Evolutionary conservation across 2,113 vertebrate species (phyloP).

Genomic region (Psittacara wagleri): DNA sequence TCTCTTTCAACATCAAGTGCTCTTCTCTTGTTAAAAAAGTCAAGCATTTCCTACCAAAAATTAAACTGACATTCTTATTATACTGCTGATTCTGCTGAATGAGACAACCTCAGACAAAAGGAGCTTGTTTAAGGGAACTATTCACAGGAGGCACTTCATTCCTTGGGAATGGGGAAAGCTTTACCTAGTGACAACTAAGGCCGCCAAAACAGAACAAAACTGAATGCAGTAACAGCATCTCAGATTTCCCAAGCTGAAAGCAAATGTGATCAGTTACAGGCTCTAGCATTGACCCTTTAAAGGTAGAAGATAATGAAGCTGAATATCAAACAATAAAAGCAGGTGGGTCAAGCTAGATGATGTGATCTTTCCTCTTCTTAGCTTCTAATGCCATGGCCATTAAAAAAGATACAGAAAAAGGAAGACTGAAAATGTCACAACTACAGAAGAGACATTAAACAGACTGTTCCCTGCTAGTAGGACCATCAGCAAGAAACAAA

Average conservation of each 20-base stretch:
- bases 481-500: not conserved
- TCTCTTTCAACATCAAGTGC: slow-evolving; percentile 67
- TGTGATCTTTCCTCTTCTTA: not conserved
- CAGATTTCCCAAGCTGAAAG: slow-evolving; percentile 53
- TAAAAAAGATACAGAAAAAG: not conserved
- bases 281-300: not conserved
- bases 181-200: slow-evolving; percentile 65
- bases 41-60: slow-evolving; percentile 64
- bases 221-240: not conserved
- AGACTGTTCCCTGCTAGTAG: not conserved
- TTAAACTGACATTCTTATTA: slow-evolving; percentile 71
- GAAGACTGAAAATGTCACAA: not conserved
- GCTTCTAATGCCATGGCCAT: not conserved
- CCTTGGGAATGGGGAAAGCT: slow-evolving; percentile 67
- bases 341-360: not conserved
- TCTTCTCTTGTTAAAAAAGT: slow-evolving; percentile 69
- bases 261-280: slow-evolving; percentile 30
- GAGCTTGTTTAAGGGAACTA: slow-evolving; percentile 61
- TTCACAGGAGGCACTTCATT: slow-evolving; percentile 63
- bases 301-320: not conserved
- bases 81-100: slow-evolving; percentile 58
- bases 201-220: slow-evolving; percentile 52
- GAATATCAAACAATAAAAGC: not conserved
- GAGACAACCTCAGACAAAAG: slow-evolving; percentile 71
- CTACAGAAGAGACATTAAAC: not conserved